phyloP scores from a whole-genome alignment of 2,113 vertebrate genomes.

The Trogon surrucura region DNA sequence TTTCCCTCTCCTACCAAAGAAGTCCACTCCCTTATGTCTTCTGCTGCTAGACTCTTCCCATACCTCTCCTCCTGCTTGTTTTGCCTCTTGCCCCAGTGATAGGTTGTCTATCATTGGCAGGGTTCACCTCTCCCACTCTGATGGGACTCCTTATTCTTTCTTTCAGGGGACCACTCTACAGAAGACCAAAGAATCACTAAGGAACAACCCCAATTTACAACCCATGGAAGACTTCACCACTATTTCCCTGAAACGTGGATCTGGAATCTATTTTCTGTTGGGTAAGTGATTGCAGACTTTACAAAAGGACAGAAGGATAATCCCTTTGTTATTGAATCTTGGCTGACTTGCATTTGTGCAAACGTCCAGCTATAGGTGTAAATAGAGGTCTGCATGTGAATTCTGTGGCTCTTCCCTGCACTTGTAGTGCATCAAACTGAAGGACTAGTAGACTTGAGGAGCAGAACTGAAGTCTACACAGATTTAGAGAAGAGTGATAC shows the following conservation, averaged over 20 bases:
- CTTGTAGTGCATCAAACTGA: neutral
- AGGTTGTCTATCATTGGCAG: neutral
- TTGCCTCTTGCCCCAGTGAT: neutral
- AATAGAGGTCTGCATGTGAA: neutral
- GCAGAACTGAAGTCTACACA: neutral
- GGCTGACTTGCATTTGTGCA: neutral
- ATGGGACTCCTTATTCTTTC: neutral
- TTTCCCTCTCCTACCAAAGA: neutral
- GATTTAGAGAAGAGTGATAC: neutral
- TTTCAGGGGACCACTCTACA: neutral
- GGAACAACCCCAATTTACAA: neutral
- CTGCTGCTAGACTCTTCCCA: neutral
- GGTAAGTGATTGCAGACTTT: slow-evolving; percentile 66
- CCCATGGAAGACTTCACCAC: slow-evolving; percentile 9
- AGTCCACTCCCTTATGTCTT: neutral
- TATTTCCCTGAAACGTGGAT: slow-evolving; percentile 87
- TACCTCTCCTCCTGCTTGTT: neutral
- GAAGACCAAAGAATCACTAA: neutral
- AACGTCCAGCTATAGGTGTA: neutral
- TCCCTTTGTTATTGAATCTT: neutral
- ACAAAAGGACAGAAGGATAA: neutral
- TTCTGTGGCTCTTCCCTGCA: neutral
- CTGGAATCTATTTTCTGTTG: slow-evolving; percentile 79
- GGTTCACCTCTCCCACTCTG: neutral
- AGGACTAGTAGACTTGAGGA: neutral